Evolutionary conservation across 2,797 vertebrate genomes (phyloP).

Genomic region (Geotrypetes seraphini): DNA sequence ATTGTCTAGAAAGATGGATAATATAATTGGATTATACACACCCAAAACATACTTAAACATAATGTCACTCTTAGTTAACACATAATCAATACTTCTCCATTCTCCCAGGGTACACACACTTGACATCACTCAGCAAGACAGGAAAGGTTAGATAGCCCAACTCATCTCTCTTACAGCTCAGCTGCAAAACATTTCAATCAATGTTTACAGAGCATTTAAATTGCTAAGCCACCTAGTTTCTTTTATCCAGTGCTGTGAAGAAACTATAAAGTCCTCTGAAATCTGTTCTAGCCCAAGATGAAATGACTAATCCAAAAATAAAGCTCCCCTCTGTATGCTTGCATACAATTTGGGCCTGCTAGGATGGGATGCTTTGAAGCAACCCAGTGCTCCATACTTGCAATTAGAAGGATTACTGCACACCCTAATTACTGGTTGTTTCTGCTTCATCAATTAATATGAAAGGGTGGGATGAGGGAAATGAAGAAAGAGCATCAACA

Average conservation of each 20-base stretch:
- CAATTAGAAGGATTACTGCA: constrained; percentile 7
- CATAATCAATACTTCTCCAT: constrained; percentile 11
- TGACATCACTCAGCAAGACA: background rate
- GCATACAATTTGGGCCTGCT: background rate
- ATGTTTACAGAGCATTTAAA: constrained; percentile 3
- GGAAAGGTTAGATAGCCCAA: too few species aligned
- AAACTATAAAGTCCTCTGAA: too few species aligned
- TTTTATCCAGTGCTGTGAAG: too few species aligned
- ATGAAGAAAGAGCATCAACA: too few species aligned
- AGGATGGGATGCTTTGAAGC: background rate
- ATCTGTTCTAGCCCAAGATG: background rate
- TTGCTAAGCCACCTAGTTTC: constrained; percentile 3
- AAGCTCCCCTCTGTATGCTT: background rate
- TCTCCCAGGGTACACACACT: constrained; percentile 1
- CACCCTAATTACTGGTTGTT: background rate
- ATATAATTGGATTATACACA: too few species aligned
- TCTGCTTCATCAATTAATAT: constrained; percentile 5
- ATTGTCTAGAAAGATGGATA: too few species aligned
- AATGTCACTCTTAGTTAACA: too few species aligned
- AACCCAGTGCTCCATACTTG: constrained; percentile 2
- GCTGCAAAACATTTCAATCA: background rate
- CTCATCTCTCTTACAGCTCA: background rate
- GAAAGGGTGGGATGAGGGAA: too few species aligned
- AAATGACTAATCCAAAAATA: background rate
- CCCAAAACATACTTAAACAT: too few species aligned